Conservation (phyloP, 92 coral and sea anemone species). For the Parazoanthus swiftii region DNA sequence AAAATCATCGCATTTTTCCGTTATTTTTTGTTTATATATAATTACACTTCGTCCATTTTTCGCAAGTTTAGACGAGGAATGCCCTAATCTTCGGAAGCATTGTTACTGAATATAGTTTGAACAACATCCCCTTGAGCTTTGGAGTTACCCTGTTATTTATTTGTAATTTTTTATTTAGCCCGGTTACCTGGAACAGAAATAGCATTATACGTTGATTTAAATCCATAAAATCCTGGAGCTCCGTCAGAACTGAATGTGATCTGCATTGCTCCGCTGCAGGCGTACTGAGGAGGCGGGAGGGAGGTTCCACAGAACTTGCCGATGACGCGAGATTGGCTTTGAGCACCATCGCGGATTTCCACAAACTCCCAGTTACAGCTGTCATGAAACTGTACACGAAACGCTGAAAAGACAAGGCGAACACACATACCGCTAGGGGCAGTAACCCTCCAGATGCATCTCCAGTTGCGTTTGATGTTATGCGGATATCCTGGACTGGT, state of each 20-base stretch:
- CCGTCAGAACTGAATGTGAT: background rate
- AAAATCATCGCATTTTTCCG: no score
- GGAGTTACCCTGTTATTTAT: no score
- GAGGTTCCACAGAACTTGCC: background rate
- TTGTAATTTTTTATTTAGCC: no score
- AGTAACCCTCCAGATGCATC: background rate
- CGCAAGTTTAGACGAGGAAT: no score
- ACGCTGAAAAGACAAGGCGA: background rate
- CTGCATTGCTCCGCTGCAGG: background rate
- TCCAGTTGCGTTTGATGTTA: background rate
- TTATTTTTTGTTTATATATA: no score
- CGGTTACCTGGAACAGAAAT: background rate
- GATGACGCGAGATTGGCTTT: background rate
- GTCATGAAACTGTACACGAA: background rate
- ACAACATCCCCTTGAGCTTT: no score
- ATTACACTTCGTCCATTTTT: no score
- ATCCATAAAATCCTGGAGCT: background rate
- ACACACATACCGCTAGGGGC: background rate
- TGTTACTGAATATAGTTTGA: no score
- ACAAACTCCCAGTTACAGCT: background rate
- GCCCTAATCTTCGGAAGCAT: no score
- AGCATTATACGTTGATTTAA: background rate
- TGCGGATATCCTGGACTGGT: conserved; percentile 1
- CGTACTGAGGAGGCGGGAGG: background rate
- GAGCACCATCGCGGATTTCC: background rate